phyloP scores from a whole-genome alignment of 2,888 invertebrate species.

The Leptinotarsa haldemani region DNA sequence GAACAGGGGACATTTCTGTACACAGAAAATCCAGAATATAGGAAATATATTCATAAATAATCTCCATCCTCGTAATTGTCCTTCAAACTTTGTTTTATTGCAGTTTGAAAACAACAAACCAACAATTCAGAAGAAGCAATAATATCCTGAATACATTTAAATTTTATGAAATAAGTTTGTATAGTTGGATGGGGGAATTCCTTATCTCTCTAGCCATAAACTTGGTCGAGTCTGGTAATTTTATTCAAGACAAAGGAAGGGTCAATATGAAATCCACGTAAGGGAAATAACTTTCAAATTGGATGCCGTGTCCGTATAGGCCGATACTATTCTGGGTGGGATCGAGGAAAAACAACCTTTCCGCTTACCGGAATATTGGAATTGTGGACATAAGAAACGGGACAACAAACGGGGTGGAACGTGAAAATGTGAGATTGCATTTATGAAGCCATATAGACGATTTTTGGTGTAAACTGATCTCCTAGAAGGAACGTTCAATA shows the following conservation, averaged over 20 bases:
- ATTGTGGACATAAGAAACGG: not conserved
- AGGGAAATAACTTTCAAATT: constrained; percentile 59
- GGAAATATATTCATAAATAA: not conserved
- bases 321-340: constrained; percentile 6
- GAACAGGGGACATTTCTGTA: not conserved
- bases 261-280: constrained; percentile 58
- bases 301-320: constrained; percentile 46
- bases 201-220: constrained; percentile 51
- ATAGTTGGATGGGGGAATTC: constrained; percentile 47
- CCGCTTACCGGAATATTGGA: constrained; percentile 5
- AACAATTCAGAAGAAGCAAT: constrained; percentile 44
- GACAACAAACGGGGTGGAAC: not conserved
- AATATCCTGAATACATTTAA: constrained; percentile 54
- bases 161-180: constrained; percentile 58
- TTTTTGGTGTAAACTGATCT: not conserved
- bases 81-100: constrained; percentile 24
- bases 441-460: not conserved
- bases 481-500: not conserved
- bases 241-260: constrained; percentile 56
- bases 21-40: not conserved
- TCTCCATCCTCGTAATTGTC: not conserved
- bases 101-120: constrained; percentile 16
- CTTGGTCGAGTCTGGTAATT: constrained; percentile 54
- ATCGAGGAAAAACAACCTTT: constrained; percentile 12
- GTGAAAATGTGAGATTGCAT: not conserved